Conservation (phyloP, 2,888 invertebrate genomes). For the Callimorpha dominula region DNA sequence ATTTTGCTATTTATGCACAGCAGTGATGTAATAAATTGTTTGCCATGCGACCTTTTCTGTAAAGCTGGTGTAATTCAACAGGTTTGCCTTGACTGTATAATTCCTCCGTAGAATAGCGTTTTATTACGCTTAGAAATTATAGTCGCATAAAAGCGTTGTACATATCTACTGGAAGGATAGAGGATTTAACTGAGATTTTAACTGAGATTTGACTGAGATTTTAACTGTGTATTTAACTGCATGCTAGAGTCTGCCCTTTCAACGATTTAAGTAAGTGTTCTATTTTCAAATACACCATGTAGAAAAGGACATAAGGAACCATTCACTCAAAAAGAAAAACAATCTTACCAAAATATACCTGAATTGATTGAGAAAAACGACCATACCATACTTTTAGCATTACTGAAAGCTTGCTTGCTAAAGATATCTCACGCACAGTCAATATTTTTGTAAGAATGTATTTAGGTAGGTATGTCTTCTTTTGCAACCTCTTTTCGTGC, state of each 20-base stretch:
- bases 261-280: no score
- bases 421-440: no score
- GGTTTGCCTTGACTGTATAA: slow-evolving; percentile 43
- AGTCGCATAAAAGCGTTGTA: not conserved
- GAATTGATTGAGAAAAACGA: not conserved
- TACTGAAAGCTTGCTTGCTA: not conserved
- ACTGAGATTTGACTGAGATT: no score
- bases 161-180: not conserved
- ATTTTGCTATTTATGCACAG: not conserved
- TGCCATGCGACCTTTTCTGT: slow-evolving; percentile 37
- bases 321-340: no score
- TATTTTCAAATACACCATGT: no score
- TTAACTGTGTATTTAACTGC: no score
- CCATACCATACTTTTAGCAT: not conserved
- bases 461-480: not conserved
- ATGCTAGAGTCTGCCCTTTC: no score
- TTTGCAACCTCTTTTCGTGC: slow-evolving; percentile 19
- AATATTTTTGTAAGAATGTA: slow-evolving; percentile 3
- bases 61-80: slow-evolving; percentile 28
- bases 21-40: slow-evolving; percentile 28
- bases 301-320: no score
- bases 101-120: slow-evolving; percentile 29
- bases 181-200: no score
- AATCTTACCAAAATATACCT: no score
- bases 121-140: slow-evolving; percentile 9